phyloP scores from a whole-genome alignment of 2,113 vertebrate species.

The Petrocephalus microphthalmus region DNA sequence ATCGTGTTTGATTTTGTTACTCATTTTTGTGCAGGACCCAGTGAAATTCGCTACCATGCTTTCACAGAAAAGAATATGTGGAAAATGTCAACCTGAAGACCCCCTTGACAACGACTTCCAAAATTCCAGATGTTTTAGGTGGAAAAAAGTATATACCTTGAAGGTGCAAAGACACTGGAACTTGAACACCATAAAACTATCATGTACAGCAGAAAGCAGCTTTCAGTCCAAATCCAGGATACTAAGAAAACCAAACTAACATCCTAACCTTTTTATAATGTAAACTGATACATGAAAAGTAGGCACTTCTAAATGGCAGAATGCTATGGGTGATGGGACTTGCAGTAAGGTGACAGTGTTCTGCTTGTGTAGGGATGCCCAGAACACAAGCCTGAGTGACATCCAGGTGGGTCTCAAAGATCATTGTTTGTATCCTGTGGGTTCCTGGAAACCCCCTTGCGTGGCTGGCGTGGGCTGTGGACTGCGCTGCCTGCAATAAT shows the following conservation, averaged over 20 bases:
- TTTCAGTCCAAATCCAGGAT: not conserved
- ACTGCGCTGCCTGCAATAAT: constrained; percentile 82
- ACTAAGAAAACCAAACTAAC: not conserved
- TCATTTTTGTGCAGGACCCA: not conserved
- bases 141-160: not conserved
- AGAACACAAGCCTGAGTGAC: no score
- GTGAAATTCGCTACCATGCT: not conserved
- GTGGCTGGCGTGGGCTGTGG: constrained; percentile 61
- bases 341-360: not conserved
- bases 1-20: not conserved
- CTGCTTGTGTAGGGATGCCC: not conserved
- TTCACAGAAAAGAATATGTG: not conserved
- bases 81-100: not conserved
- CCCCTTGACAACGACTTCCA: not conserved
- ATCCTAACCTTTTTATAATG: not conserved
- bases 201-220: not conserved
- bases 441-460: constrained; percentile 44
- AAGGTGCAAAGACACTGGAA: not conserved
- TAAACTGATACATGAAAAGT: not conserved
- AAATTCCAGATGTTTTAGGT: not conserved
- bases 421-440: constrained; percentile 48
- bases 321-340: not conserved
- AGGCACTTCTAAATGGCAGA: not conserved
- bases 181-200: not conserved
- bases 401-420: constrained; percentile 52